Conservation (phyloP, 2,113 vertebrate species). For the Anas platyrhynchos region DNA sequence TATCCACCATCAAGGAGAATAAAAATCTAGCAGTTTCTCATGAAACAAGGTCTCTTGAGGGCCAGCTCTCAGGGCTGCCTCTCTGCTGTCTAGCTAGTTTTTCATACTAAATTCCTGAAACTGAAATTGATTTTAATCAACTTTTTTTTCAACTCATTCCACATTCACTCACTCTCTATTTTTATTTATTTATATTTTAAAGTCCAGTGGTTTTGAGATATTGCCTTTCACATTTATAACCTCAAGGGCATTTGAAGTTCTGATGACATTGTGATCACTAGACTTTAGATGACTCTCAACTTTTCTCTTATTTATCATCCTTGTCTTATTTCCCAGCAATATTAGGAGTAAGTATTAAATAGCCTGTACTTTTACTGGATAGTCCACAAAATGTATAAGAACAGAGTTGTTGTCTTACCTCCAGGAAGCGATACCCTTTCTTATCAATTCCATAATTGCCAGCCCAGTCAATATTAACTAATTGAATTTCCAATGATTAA, state of each 20-base stretch:
- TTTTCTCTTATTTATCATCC: constrained; percentile 66
- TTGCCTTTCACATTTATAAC: constrained; percentile 28
- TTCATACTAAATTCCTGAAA: constrained; percentile 25
- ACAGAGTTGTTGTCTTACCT: constrained; percentile 31
- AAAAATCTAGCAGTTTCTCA: constrained; percentile 23
- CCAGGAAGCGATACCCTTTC: constrained; percentile 55
- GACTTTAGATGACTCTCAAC: constrained; percentile 15
- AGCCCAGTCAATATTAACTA: constrained; percentile 72
- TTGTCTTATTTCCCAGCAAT: constrained; percentile 60
- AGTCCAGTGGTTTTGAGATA: constrained; percentile 27
- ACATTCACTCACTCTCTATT: not conserved
- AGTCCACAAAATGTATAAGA: constrained; percentile 38
- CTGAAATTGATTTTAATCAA: constrained; percentile 55
- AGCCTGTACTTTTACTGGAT: not conserved
- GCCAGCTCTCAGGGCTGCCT: not conserved
- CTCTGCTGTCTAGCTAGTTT: not conserved
- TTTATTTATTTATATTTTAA: constrained; percentile 64
- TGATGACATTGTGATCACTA: constrained; percentile 39
- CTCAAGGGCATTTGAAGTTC: constrained; percentile 59
- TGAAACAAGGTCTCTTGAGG: constrained; percentile 19
- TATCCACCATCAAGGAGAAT: not conserved
- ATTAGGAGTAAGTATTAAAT: constrained; percentile 56
- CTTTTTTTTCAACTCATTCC: not conserved
- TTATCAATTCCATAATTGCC: constrained; percentile 77
- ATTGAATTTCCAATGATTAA: constrained; percentile 77